These are phyloP conservation scores for Lysiphlebus fabarum DNA, from an alignment of 1,140 invertebrate species.

Conservation along the genomic window DNA sequence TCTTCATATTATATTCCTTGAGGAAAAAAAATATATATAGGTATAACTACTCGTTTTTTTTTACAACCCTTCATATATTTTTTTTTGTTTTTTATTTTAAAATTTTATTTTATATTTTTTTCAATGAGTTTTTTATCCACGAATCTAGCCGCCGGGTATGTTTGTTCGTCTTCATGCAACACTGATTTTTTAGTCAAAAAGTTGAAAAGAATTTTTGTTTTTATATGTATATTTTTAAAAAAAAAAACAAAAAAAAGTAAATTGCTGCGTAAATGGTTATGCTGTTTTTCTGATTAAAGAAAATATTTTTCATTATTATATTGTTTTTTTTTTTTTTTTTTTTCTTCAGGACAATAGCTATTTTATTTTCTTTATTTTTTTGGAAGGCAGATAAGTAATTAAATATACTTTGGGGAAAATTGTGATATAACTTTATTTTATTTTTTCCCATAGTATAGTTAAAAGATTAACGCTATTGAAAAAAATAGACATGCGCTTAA, in stretches of 20 bases:
- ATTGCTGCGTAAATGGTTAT: not conserved
- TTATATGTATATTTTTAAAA: not conserved
- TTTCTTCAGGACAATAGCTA: no score
- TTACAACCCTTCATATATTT: conserved; percentile 10
- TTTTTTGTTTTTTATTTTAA: conserved; percentile 9
- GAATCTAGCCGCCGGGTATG: conserved; percentile 2
- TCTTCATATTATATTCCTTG: conserved; percentile 9
- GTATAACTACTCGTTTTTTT: conserved; percentile 21
- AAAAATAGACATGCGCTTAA: conserved; percentile 1
- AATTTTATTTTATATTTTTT: conserved; percentile 1
- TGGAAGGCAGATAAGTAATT: no score
- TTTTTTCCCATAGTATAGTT: no score
- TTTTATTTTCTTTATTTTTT: no score
- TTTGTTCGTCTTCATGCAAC: not conserved
- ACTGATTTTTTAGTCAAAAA: conserved; percentile 11
- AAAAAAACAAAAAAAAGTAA: not conserved
- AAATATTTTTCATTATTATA: no score
- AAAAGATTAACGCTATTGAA: not conserved
- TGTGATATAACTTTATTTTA: no score
- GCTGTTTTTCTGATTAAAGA: no score
- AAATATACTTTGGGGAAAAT: no score
- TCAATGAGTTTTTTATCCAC: conserved; percentile 15
- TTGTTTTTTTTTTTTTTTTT: no score
- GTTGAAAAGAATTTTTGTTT: no score
- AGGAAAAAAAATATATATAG: no score